These are phyloP conservation scores for Halyomorpha halys DNA, from an alignment of 1,140 invertebrate genomes.

Conservation along the genomic window DNA sequence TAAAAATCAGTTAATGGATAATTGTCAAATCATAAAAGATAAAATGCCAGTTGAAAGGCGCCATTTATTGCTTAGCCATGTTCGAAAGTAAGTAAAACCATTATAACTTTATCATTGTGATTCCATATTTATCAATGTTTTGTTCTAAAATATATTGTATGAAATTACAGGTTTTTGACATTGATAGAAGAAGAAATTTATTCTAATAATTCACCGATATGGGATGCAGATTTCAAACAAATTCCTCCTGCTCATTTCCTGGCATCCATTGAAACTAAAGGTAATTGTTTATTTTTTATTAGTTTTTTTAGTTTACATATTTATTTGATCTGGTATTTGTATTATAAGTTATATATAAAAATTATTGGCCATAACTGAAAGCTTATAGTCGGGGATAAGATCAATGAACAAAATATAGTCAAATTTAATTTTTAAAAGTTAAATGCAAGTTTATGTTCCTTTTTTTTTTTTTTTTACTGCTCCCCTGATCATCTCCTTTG, in stretches of 20 bases:
- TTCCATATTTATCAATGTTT: neutral
- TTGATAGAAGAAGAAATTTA: conserved; percentile 81
- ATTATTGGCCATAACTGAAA: too few relatives aligned
- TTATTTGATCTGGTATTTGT: too few relatives aligned
- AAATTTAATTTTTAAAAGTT: too few relatives aligned
- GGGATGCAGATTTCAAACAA: conserved; percentile 81
- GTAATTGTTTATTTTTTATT: conserved; percentile 20
- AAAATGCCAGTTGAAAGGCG: conserved; percentile 78
- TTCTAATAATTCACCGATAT: conserved; percentile 76
- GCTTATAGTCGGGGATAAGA: too few relatives aligned
- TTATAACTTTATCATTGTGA: neutral
- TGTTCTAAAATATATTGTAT: neutral
- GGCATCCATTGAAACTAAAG: conserved; percentile 34
- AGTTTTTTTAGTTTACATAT: too few relatives aligned
- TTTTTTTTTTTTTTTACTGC: too few relatives aligned
- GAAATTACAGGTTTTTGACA: conserved; percentile 59
- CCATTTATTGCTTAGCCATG: conserved; percentile 51
- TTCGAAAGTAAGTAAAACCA: conserved; percentile 45
- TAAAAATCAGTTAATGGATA: conserved; percentile 79
- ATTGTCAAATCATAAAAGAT: conserved; percentile 77
- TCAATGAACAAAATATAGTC: too few relatives aligned
- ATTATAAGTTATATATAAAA: too few relatives aligned
- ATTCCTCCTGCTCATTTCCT: conserved; percentile 55
- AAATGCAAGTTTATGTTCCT: too few relatives aligned
- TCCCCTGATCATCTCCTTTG: too few relatives aligned